These are phyloP conservation scores for Sinocyclocheilus anshuiensis DNA, from an alignment of 2,113 vertebrate genomes.

Conservation along the genomic window DNA sequence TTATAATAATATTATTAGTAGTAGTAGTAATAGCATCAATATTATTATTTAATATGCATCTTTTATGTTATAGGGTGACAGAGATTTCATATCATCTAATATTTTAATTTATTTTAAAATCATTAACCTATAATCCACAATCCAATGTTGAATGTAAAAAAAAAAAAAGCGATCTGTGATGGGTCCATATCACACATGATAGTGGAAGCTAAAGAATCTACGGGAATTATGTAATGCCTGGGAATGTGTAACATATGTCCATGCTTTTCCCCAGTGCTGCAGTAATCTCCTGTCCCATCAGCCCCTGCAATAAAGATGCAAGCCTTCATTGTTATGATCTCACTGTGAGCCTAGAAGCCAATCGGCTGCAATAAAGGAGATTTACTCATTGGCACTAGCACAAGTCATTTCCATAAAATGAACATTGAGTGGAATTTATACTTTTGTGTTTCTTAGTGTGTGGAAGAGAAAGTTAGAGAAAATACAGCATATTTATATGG, in stretches of 20 bases:
- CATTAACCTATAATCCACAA: too few relatives aligned
- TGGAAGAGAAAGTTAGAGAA: conserved; percentile 7
- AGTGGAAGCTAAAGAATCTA: neutral
- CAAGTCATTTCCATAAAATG: conserved; percentile 48
- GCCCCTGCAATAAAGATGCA: conserved; percentile 21
- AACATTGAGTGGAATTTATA: conserved; percentile 39
- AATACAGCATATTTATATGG: conserved; percentile 9
- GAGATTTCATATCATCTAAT: neutral
- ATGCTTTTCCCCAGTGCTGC: conserved; percentile 1
- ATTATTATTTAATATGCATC: neutral
- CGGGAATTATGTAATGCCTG: conserved; percentile 14
- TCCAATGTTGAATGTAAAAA: too few relatives aligned
- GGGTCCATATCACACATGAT: neutral
- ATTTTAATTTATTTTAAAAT: too few relatives aligned
- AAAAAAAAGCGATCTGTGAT: neutral
- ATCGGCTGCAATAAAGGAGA: conserved; percentile 43
- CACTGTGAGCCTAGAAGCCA: conserved; percentile 37
- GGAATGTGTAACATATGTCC: conserved; percentile 22
- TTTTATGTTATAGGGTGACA: neutral
- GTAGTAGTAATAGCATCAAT: neutral
- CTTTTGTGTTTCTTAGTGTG: conserved; percentile 19
- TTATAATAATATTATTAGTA: too few relatives aligned
- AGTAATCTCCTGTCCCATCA: conserved; percentile 19
- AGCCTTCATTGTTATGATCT: conserved; percentile 38
- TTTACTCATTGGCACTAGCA: conserved; percentile 36